Percentiles rank a stretch among this genome's conserved stretches.
These are phyloP conservation scores for Vultur gryphus DNA, from an alignment of 2,797 vertebrate genomes.

Conservation along the genomic window DNA sequence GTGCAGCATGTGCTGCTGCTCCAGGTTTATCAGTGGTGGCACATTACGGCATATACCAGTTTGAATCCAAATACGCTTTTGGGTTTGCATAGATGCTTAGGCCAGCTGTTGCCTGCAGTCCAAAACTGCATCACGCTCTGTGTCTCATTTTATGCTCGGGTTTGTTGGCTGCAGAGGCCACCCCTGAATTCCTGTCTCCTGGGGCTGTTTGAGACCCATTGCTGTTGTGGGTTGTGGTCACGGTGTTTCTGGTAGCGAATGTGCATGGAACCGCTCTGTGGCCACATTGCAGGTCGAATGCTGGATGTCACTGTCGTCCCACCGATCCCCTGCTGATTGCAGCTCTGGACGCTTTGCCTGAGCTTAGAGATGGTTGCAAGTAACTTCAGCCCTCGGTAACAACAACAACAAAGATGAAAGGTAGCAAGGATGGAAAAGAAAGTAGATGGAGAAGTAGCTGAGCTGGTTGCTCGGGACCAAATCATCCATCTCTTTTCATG, in stretches of 20 bases:
- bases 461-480: not conserved
- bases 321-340: not conserved
- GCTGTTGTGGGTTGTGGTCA: not conserved
- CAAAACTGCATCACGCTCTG: not conserved
- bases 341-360: not conserved
- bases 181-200: not conserved
- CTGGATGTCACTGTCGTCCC: not conserved
- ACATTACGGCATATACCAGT: fast-evolving
- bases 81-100: not conserved
- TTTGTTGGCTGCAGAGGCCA: not conserved
- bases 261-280: not conserved
- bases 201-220: fast-evolving
- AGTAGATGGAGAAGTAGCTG: not conserved
- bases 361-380: not conserved
- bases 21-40: not conserved
- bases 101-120: not conserved
- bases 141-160: not conserved
- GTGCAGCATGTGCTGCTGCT: not conserved
- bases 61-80: not conserved
- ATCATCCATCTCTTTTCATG: not conserved
- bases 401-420: not conserved
- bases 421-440: not conserved
- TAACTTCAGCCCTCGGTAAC: fast-evolving
- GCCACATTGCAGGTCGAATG: not conserved
- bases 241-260: not conserved